phyloP scores from a whole-genome alignment of 2,113 vertebrate genomes.

The Nyctibius bracteatus region DNA sequence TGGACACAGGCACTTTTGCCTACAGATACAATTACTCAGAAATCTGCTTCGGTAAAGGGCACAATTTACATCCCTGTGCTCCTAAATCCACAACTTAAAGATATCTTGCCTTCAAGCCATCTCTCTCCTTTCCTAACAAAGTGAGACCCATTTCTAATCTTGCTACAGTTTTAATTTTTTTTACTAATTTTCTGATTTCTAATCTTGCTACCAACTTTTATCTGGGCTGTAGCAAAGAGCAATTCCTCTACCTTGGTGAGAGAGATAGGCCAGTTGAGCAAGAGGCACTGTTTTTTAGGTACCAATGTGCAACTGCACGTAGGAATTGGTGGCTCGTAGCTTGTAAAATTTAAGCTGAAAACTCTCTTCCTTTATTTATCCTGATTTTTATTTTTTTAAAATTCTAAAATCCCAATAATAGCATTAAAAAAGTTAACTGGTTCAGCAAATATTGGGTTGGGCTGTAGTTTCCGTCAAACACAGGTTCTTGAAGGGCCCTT shows the following conservation, averaged over 20 bases:
- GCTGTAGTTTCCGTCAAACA: not conserved
- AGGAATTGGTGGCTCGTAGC: rapidly evolving
- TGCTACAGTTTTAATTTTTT: not conserved
- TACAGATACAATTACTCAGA: not conserved
- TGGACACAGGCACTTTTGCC: not conserved
- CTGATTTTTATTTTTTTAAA: not conserved
- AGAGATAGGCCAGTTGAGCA: not conserved
- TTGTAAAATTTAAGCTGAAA: not conserved
- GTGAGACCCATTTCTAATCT: not conserved
- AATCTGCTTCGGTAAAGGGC: not conserved
- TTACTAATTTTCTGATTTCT: not conserved
- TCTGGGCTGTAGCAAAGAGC: not conserved
- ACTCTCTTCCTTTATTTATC: not conserved
- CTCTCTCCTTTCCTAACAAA: not conserved
- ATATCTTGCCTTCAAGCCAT: not conserved
- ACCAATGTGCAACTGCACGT: rapidly evolving
- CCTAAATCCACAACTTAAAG: not conserved
- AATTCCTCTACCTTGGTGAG: not conserved
- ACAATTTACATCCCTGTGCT: not conserved
- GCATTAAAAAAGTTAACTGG: not conserved
- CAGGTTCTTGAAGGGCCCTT: not conserved
- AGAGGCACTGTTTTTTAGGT: not conserved
- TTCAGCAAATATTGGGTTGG: not conserved
- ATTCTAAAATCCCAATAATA: not conserved
- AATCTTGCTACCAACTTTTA: not conserved